phyloP scores from a whole-genome alignment of 2,113 vertebrate species.

The Tor tambroides region DNA sequence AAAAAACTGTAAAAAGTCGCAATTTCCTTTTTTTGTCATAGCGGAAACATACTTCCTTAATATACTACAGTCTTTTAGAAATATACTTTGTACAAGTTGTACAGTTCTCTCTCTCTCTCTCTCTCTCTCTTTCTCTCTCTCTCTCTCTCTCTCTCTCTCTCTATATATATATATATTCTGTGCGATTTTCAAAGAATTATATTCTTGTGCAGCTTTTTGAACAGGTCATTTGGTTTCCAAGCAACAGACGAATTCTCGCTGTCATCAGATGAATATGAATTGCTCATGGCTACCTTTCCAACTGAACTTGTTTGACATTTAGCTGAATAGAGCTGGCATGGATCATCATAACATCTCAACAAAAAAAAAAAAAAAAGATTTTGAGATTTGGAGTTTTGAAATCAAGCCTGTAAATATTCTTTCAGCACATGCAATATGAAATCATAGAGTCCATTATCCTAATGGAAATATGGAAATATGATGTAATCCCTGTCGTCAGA shows the following conservation, averaged over 20 bases:
- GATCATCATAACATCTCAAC: background rate
- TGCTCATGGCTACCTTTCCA: conserved; percentile 16
- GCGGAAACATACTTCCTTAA: background rate
- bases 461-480: background rate
- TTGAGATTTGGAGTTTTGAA: background rate
- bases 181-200: background rate
- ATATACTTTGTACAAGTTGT: background rate
- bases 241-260: conserved; percentile 28
- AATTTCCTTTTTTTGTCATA: too few species aligned
- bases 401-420: background rate
- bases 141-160: too few species aligned
- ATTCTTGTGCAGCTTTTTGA: conserved; percentile 9
- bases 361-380: background rate
- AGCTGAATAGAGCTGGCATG: conserved; percentile 3
- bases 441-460: background rate
- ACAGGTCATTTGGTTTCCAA: conserved; percentile 36
- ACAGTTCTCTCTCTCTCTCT: background rate
- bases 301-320: background rate
- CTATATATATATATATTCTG: background rate
- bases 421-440: background rate
- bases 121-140: too few species aligned
- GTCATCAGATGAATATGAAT: conserved; percentile 36
- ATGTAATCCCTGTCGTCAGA: conserved; percentile 13
- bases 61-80: background rate
- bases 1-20: background rate